These are phyloP conservation scores for Tiaroga cobitis DNA, from an alignment of 2,797 vertebrate species.

Conservation along the genomic window DNA sequence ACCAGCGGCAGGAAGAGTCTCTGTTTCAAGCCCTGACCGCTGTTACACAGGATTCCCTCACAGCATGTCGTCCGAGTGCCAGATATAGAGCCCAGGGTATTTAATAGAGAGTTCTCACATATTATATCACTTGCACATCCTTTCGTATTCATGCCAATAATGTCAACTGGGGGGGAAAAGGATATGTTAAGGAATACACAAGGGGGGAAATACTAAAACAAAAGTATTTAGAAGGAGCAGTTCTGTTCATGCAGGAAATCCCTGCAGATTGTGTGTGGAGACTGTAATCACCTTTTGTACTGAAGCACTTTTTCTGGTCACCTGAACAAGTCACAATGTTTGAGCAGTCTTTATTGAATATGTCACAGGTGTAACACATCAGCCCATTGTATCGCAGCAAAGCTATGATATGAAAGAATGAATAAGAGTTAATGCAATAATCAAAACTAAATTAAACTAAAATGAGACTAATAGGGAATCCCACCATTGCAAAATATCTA, in stretches of 20 bases:
- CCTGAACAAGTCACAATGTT: not conserved
- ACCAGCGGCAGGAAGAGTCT: not conserved
- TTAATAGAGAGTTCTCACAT: not conserved
- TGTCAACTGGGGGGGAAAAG: not conserved
- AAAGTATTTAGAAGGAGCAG: not conserved
- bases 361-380: not conserved
- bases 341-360: not conserved
- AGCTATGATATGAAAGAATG: not conserved
- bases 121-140: not conserved
- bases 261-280: not conserved
- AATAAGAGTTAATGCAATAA: not conserved
- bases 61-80: not conserved
- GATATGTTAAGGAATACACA: not conserved
- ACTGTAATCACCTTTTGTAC: constrained; percentile 11
- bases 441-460: no score
- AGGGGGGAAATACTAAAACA: not conserved
- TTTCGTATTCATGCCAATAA: not conserved
- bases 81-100: not conserved
- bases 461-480: not conserved
- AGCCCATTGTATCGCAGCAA: not conserved
- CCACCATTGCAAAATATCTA: not conserved
- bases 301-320: constrained; percentile 8
- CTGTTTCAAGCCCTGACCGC: not conserved
- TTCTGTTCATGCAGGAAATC: not conserved
- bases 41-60: constrained; percentile 14